phyloP scores from a whole-genome alignment of 2,888 invertebrate genomes.

The Dendrolimus houi region DNA sequence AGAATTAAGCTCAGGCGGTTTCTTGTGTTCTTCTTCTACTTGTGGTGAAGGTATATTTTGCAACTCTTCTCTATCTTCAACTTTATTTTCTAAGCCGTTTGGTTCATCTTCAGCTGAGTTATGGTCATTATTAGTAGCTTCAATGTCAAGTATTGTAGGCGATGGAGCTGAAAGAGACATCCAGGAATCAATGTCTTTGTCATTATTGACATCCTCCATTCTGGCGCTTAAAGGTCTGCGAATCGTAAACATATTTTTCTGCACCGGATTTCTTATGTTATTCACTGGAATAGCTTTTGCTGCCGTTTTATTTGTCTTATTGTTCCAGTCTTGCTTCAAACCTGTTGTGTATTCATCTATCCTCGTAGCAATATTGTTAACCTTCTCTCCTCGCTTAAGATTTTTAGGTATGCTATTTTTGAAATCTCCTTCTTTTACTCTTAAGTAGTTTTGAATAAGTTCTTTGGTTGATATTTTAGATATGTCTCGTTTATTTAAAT shows the following conservation, averaged over 20 bases:
- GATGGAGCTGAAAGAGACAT: slow-evolving; percentile 62
- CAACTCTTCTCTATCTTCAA: slow-evolving; percentile 10
- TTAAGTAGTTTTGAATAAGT: slow-evolving; percentile 62
- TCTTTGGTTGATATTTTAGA: slow-evolving; percentile 64
- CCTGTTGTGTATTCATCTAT: slow-evolving; percentile 26
- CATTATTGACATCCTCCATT: slow-evolving; percentile 56
- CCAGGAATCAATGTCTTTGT: slow-evolving; percentile 70
- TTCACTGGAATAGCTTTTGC: slow-evolving; percentile 24
- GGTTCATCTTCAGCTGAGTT: slow-evolving; percentile 11
- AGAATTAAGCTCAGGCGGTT: slow-evolving; percentile 37
- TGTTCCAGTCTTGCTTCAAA: slow-evolving; percentile 52
- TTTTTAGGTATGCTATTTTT: slow-evolving; percentile 29
- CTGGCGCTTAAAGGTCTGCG: slow-evolving; percentile 53
- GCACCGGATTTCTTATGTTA: slow-evolving; percentile 36
- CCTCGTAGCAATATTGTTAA: slow-evolving; percentile 29
- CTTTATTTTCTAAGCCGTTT: slow-evolving; percentile 11
- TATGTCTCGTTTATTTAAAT: slow-evolving; percentile 39
- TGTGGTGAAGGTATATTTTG: slow-evolving; percentile 9
- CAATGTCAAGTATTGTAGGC: slow-evolving; percentile 41
- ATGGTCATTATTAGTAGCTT: slow-evolving; percentile 15
- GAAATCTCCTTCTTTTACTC: slow-evolving; percentile 61
- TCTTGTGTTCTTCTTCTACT: slow-evolving; percentile 25
- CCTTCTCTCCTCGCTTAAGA: slow-evolving; percentile 17
- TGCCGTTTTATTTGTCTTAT: slow-evolving; percentile 29
- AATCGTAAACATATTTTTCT: slow-evolving; percentile 40